These are phyloP conservation scores for Oscheius sp. DNA, from an alignment of 2,888 invertebrate genomes.

Conservation along the genomic window DNA sequence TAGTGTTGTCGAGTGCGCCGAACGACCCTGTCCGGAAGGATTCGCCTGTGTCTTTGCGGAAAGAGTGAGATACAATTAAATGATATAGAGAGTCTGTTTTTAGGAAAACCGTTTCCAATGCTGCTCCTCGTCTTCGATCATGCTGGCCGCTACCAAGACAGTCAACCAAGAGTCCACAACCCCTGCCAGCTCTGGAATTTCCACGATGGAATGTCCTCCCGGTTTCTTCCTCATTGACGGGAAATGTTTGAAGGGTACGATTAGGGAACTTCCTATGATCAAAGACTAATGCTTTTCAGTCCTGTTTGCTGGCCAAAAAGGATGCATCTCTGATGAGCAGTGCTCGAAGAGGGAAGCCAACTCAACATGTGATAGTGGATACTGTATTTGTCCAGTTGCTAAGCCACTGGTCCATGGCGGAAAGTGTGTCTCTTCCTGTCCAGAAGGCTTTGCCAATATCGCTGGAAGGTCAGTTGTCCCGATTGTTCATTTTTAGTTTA, in stretches of 20 bases:
- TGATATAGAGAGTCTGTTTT: not conserved
- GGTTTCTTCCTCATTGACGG: slow-evolving; percentile 62
- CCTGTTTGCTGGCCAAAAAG: slow-evolving; percentile 72
- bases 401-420: slow-evolving; percentile 68
- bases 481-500: not conserved
- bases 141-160: slow-evolving; percentile 44
- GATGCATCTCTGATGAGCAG: slow-evolving; percentile 69
- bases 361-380: slow-evolving; percentile 67
- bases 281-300: slow-evolving; percentile 43
- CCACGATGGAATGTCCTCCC: slow-evolving; percentile 55
- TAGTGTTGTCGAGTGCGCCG: slow-evolving; percentile 55
- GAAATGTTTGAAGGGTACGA: slow-evolving; percentile 60
- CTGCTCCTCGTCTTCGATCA: slow-evolving; percentile 59
- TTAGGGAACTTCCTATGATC: not conserved
- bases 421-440: slow-evolving; percentile 67
- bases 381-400: slow-evolving; percentile 67
- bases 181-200: slow-evolving; percentile 18
- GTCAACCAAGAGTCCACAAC: slow-evolving; percentile 34
- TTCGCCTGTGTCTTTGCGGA: slow-evolving; percentile 64
- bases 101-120: slow-evolving; percentile 63
- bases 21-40: slow-evolving; percentile 62
- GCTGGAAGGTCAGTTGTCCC: slow-evolving; percentile 58
- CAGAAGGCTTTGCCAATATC: slow-evolving; percentile 72
- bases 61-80: slow-evolving; percentile 22
- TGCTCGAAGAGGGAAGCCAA: slow-evolving; percentile 65